Conservation (phyloP, 2,888 invertebrate species). For the Chydorus sphaericus region DNA sequence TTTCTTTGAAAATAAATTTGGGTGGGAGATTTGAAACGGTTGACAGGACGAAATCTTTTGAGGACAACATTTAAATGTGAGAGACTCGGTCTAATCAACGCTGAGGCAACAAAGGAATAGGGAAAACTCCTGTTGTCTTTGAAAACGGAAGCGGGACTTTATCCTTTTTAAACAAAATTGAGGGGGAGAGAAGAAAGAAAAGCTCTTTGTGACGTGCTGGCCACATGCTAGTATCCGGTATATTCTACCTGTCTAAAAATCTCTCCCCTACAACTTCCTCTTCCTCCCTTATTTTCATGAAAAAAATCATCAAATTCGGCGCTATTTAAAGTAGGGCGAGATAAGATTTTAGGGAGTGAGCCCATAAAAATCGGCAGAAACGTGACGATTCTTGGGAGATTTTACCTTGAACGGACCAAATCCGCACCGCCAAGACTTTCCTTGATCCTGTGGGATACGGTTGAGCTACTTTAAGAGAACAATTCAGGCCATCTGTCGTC, state of each 20-base stretch:
- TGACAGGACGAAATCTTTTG: too few relatives aligned
- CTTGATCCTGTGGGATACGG: too few relatives aligned
- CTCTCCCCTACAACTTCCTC: background rate
- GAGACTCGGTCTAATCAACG: too few relatives aligned
- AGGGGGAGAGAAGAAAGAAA: background rate
- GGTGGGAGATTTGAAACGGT: too few relatives aligned
- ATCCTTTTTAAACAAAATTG: background rate
- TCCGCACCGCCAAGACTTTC: too few relatives aligned
- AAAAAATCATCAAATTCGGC: too few relatives aligned
- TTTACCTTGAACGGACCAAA: too few relatives aligned
- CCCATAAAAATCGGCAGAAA: background rate
- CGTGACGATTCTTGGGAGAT: background rate
- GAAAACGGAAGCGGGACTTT: background rate
- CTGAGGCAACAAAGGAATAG: background rate
- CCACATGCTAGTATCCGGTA: background rate
- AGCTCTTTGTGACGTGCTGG: background rate
- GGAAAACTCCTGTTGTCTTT: background rate
- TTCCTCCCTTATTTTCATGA: slow-evolving; percentile 1
- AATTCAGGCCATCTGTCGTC: too few relatives aligned
- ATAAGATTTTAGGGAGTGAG: background rate
- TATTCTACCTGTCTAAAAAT: background rate
- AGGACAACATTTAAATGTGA: too few relatives aligned
- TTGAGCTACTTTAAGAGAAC: too few relatives aligned
- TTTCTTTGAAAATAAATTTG: too few relatives aligned
- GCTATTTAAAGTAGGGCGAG: too few relatives aligned